Percentiles rank a stretch among this genome's conserved stretches.
Evolutionary conservation across 2,888 invertebrate species (phyloP).

Genomic region (Proisotoma minuta): DNA sequence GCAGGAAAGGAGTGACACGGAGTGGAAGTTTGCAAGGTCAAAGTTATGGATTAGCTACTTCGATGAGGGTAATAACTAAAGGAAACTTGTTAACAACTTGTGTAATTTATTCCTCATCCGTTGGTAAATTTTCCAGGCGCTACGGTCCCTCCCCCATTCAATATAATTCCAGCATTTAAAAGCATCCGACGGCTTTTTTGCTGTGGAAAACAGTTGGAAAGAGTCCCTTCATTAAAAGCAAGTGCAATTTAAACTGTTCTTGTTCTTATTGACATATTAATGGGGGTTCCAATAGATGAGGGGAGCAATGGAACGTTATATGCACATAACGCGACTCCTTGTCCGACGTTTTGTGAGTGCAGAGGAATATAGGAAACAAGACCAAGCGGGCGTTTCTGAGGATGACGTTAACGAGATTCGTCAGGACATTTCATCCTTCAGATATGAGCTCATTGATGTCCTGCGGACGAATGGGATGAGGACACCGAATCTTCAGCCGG

Average conservation of each 20-base stretch:
- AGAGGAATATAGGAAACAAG: constrained; percentile 73
- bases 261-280: too few species aligned
- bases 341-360: constrained; percentile 86
- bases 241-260: too few species aligned
- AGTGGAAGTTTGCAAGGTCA: constrained; percentile 95
- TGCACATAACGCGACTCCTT: constrained; percentile 79
- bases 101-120: not conserved
- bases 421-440: constrained; percentile 90
- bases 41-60: constrained; percentile 95
- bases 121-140: constrained; percentile 54
- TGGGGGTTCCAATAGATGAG: too few species aligned
- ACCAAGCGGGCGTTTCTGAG: constrained; percentile 88
- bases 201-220: constrained; percentile 53
- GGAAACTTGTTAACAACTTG: not conserved
- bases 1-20: constrained; percentile 87
- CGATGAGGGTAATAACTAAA: constrained; percentile 60
- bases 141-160: constrained; percentile 89
- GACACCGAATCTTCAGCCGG: constrained; percentile 66
- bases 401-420: constrained; percentile 98
- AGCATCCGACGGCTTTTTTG: constrained; percentile 57
- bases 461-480: constrained; percentile 81
- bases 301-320: constrained; percentile 58
- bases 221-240: constrained; percentile 62
- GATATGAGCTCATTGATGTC: constrained; percentile 89
- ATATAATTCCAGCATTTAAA: constrained; percentile 84